Percentiles rank a stretch among this genome's conserved stretches.
Conservation (phyloP, 2,888 invertebrate genomes). For the Watsonalla cultraria region DNA sequence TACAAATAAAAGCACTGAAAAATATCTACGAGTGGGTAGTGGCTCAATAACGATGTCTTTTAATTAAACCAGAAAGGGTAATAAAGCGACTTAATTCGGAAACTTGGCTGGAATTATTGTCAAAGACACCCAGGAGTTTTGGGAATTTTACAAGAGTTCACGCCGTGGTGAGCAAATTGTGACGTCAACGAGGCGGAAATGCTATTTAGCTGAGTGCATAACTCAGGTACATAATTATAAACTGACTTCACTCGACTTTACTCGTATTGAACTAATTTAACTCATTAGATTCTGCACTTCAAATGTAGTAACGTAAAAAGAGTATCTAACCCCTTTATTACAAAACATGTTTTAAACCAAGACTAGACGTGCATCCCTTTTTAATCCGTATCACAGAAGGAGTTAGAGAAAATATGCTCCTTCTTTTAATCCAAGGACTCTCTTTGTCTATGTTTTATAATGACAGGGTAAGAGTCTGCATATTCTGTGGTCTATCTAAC, state of each 20-base stretch:
- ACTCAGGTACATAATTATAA: conserved; percentile 4
- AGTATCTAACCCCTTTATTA: no score
- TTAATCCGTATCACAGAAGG: no score
- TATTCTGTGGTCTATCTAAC: no score
- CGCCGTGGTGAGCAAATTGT: conserved; percentile 26
- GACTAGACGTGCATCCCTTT: no score
- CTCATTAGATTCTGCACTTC: no score
- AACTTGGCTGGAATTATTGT: conserved; percentile 52
- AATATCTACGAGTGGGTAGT: conserved; percentile 75
- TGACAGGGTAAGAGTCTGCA: no score
- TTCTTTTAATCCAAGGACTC: no score
- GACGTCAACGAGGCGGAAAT: conserved; percentile 15
- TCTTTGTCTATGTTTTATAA: no score
- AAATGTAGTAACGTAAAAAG: no score
- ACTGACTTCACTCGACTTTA: conserved; percentile 4
- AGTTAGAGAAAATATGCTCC: no score
- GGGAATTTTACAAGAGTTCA: conserved; percentile 30
- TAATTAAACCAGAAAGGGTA: conserved; percentile 75
- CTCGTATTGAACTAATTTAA: no score
- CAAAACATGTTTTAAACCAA: no score
- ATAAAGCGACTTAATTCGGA: conserved; percentile 69
- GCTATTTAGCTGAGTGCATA: conserved; percentile 12
- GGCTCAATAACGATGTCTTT: conserved; percentile 74
- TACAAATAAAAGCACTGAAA: conserved; percentile 79
- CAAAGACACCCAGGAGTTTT: conserved; percentile 38